Percentiles rank a stretch among this genome's conserved stretches.
Conservation (phyloP, 1,140 invertebrate genomes). For the Drosophila lini region DNA sequence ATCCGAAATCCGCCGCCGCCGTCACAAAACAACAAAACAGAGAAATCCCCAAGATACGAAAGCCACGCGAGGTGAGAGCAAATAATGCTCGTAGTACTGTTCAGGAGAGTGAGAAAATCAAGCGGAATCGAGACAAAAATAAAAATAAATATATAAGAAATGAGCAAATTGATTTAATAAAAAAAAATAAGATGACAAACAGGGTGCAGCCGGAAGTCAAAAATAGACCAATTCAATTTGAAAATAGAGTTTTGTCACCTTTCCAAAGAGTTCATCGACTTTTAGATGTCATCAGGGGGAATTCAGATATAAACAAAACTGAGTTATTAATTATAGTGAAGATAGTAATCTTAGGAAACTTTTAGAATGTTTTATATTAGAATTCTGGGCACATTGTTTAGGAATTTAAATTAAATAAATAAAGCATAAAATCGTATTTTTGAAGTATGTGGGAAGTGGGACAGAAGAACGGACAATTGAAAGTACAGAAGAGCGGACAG, state of each 20-base stretch:
- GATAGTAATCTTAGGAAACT: background rate
- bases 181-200: constrained; percentile 70
- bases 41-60: constrained; percentile 26
- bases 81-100: constrained; percentile 13
- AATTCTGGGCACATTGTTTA: background rate
- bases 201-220: constrained; percentile 38
- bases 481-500: background rate
- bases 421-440: background rate
- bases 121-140: constrained; percentile 70
- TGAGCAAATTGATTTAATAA: constrained; percentile 81
- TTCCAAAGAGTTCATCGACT: constrained; percentile 10
- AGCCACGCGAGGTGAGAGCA: constrained; percentile 35
- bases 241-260: constrained; percentile 15
- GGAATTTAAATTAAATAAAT: background rate
- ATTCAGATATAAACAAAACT: background rate
- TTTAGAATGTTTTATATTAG: background rate
- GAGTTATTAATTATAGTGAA: background rate
- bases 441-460: background rate
- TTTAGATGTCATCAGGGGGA: background rate
- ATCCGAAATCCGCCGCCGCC: constrained; percentile 30
- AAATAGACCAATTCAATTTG: constrained; percentile 10
- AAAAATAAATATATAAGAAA: constrained; percentile 79
- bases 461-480: background rate
- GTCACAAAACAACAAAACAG: constrained; percentile 48
- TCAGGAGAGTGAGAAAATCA: constrained; percentile 54